Evolutionary conservation across 2,797 vertebrate species (phyloP).

Genomic region (Anabas testudineus): DNA sequence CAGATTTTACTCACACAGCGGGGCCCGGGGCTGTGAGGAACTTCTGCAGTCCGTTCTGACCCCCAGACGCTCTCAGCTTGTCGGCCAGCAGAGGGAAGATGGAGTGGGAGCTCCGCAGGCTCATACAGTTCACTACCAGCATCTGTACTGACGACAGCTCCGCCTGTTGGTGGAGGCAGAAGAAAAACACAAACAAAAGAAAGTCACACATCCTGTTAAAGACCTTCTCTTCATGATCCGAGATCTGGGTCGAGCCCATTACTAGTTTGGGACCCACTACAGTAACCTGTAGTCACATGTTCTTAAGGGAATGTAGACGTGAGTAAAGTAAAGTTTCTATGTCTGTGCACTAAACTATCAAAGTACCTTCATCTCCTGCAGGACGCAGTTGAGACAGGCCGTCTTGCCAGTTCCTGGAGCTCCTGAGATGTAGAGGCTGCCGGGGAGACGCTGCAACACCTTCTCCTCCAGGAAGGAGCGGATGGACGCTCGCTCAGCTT

Average conservation of each 20-base stretch:
- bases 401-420: slow-evolving; percentile 96
- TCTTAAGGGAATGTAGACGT: too few relatives aligned
- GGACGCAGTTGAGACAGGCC: slow-evolving; percentile 89
- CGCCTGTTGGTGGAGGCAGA: slow-evolving; percentile 67
- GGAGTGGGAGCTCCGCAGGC: slow-evolving; percentile 87
- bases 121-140: slow-evolving; percentile 94
- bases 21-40: slow-evolving; percentile 85
- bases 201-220: too few relatives aligned
- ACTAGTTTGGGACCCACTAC: too few relatives aligned
- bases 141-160: slow-evolving; percentile 80
- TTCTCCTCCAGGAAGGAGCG: slow-evolving; percentile 87
- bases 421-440: slow-evolving; percentile 95
- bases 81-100: slow-evolving; percentile 90
- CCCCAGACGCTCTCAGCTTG: slow-evolving; percentile 79
- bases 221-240: too few relatives aligned
- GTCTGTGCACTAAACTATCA: too few relatives aligned
- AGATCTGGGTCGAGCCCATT: too few relatives aligned
- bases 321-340: too few relatives aligned
- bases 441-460: slow-evolving; percentile 77
- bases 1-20: slow-evolving; percentile 90
- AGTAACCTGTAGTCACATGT: too few relatives aligned
- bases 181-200: background rate
- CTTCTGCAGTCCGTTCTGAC: slow-evolving; percentile 82
- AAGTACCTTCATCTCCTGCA: slow-evolving; percentile 89
- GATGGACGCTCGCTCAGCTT: slow-evolving; percentile 84